phyloP scores from a whole-genome alignment of 2,113 vertebrate species.

The Paramisgurnus dabryanus region DNA sequence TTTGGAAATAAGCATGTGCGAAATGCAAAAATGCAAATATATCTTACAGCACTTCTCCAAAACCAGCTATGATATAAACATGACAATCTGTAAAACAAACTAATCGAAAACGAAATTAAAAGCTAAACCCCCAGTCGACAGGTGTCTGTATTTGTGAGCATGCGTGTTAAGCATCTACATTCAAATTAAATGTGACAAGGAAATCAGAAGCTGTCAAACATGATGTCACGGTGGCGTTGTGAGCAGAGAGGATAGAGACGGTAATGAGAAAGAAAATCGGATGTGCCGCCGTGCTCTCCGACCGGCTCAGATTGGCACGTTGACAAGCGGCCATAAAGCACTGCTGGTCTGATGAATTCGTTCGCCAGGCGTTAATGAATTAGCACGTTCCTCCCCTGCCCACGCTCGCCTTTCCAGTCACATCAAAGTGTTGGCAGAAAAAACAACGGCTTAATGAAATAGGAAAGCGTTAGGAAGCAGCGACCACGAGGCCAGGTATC shows the following conservation, averaged over 20 bases:
- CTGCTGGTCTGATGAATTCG: slow-evolving; percentile 78
- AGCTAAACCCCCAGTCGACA: slow-evolving; percentile 11
- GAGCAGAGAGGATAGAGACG: slow-evolving; percentile 55
- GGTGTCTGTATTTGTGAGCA: slow-evolving; percentile 42
- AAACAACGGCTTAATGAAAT: slow-evolving; percentile 74
- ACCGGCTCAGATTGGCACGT: slow-evolving; percentile 22
- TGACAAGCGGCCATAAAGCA: slow-evolving; percentile 34
- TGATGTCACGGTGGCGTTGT: slow-evolving; percentile 81
- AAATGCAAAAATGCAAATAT: too few species aligned
- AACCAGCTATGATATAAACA: neutral
- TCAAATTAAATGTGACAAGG: slow-evolving; percentile 86
- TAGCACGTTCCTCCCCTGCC: slow-evolving; percentile 79
- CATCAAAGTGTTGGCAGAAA: slow-evolving; percentile 73
- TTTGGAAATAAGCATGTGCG: too few species aligned
- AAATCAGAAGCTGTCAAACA: slow-evolving; percentile 96
- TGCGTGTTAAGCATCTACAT: slow-evolving; percentile 32
- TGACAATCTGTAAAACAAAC: neutral
- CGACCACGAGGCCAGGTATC: slow-evolving; percentile 44
- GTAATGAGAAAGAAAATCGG: slow-evolving; percentile 16
- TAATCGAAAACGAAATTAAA: neutral
- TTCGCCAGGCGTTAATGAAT: slow-evolving; percentile 87
- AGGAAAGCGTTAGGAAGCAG: slow-evolving; percentile 58
- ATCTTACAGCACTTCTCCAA: neutral
- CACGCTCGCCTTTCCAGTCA: slow-evolving; percentile 66
- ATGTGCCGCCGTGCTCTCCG: neutral